These are phyloP conservation scores for Papilio polyxenes DNA, from an alignment of 1,140 invertebrate genomes.

Conservation along the genomic window DNA sequence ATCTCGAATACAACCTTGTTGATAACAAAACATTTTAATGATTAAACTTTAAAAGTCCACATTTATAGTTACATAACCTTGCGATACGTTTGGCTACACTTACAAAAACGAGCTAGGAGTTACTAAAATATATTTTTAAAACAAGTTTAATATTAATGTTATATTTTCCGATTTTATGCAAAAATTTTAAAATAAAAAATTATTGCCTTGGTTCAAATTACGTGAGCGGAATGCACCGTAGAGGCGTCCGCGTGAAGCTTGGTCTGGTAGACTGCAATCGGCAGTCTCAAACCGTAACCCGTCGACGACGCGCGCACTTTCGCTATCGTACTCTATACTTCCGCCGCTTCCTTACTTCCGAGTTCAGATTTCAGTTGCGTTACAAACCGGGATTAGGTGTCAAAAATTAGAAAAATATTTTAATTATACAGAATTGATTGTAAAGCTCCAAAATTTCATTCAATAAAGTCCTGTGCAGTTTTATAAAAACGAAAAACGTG, in stretches of 20 bases:
- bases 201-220: conserved; percentile 51
- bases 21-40: too few species aligned
- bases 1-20: too few species aligned
- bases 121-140: background rate
- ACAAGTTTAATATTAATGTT: background rate
- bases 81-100: too few species aligned
- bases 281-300: conserved; percentile 70
- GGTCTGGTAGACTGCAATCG: conserved; percentile 38
- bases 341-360: conserved; percentile 48
- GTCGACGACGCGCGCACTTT: conserved; percentile 72
- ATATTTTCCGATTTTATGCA: background rate
- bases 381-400: background rate
- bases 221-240: conserved; percentile 52
- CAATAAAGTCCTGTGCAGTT: background rate
- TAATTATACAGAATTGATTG: background rate
- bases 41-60: too few species aligned
- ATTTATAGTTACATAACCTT: too few species aligned
- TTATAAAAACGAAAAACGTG: background rate
- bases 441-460: background rate
- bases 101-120: too few species aligned
- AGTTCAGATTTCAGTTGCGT: background rate
- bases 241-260: conserved; percentile 40
- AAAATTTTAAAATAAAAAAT: background rate
- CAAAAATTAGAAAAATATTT: background rate
- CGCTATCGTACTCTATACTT: conserved; percentile 62